Base-by-base conservation (phyloP, 2,113 vertebrate genomes). In the Amphilophus citrinellus region DNA sequence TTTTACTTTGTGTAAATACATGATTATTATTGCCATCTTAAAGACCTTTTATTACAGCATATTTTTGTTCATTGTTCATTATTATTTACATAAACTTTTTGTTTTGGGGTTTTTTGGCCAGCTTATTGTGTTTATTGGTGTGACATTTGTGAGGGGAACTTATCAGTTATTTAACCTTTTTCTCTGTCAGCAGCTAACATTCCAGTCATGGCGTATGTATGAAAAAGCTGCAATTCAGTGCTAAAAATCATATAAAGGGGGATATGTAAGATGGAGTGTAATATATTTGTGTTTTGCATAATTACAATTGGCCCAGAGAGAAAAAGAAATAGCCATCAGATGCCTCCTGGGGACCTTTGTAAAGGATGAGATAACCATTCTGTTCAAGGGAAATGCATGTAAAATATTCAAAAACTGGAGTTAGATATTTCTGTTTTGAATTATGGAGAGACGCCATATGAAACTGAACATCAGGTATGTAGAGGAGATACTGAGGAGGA, bases 1-100 rank as follows among this genome's bases (percentile, higher is more conserved):
- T 87, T 61, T 82, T 61, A 82, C 85, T 61, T 35, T 3, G 11
- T 94, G 94, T 95, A 94, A 86, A 93, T 94, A 94, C 85, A 93
- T 94, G 65, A 80, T 76, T 90, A 89, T 85, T 53, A 73, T 53
- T 73, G 85, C 82, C 61, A 84, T 86, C 47, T 44, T 86, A 84
- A 85, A 79, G 75, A 77, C 56, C 56, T 87, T 86, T 35, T 91
- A 90, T 89, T 84, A 75, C 24, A 60, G 73, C 82, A 3, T 47
- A 79, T 59, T 84, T 85, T 91, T 87, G 17, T 84, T 81, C 61
- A 17, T 56, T 89, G 37, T 63, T 90, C 76, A 84, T 88, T 92
- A 22, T 87, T 82, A 82, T 78, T 79, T 83, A 50, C 58, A 80
- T 88, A 62, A 22, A 68, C 63, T 76, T 44, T 27, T 27, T 22